A percentile compares a stretch with the other conserved stretches of the same genome.
These are phyloP conservation scores for Cistogaster globosa DNA, from an alignment of 2,888 invertebrate species.

Conservation along the genomic window DNA sequence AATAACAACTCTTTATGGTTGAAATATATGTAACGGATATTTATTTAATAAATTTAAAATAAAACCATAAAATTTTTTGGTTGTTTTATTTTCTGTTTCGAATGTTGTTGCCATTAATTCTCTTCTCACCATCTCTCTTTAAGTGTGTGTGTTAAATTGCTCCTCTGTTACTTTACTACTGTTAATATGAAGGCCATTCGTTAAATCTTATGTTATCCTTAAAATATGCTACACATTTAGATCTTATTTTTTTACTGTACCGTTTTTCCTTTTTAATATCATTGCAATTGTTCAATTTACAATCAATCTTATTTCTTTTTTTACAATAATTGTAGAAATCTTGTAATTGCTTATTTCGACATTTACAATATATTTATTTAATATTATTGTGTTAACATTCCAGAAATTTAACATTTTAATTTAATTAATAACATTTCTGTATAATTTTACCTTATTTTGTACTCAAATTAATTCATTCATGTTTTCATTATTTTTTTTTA, in stretches of 20 bases:
- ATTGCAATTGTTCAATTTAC: conserved; percentile 4
- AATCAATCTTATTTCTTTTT: too few species aligned
- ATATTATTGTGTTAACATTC: too few species aligned
- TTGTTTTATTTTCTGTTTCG: conserved; percentile 68
- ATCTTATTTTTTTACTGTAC: conserved; percentile 5
- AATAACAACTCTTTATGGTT: conserved; percentile 61
- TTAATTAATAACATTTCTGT: too few species aligned
- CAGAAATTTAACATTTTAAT: too few species aligned
- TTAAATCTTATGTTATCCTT: conserved; percentile 49
- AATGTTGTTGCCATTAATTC: conserved; percentile 64
- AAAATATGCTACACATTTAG: conserved; percentile 15
- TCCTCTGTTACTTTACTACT: conserved; percentile 36
- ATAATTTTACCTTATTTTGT: too few species aligned
- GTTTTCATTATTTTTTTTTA: not conserved
- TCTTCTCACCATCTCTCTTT: conserved; percentile 14
- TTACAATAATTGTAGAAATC: too few species aligned
- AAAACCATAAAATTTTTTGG: conserved; percentile 68
- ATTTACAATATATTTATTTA: too few species aligned
- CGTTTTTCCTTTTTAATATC: not conserved
- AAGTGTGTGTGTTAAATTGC: conserved; percentile 41
- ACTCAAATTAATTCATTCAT: not conserved
- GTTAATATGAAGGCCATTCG: conserved; percentile 35
- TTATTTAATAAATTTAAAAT: conserved; percentile 63
- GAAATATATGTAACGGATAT: conserved; percentile 40
- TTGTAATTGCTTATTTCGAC: too few species aligned